These are phyloP conservation scores for Limnephilus rhombicus DNA, from an alignment of 2,888 invertebrate genomes.

Conservation along the genomic window DNA sequence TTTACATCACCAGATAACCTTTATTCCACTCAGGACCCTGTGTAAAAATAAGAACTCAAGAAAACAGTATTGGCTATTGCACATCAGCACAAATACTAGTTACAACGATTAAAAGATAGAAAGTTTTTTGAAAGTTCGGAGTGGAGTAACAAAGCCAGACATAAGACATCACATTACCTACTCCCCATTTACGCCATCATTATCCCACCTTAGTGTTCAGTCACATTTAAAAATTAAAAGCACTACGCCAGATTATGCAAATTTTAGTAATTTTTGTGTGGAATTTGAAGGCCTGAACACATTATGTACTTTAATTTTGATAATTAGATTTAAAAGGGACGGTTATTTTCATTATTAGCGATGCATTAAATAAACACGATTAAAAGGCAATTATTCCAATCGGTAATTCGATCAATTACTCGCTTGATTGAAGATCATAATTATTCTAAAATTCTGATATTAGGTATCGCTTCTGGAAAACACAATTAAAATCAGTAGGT, in stretches of 20 bases:
- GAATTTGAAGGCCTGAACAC: not conserved
- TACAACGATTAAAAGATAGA: too few species aligned
- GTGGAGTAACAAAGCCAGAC: not conserved
- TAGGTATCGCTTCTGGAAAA: not conserved
- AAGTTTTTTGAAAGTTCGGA: not conserved
- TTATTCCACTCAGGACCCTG: too few species aligned
- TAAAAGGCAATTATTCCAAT: not conserved
- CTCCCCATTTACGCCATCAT: too few species aligned
- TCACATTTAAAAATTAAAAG: not conserved
- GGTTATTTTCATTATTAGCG: not conserved
- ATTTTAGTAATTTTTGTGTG: not conserved
- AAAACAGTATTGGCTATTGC: too few species aligned
- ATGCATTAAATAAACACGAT: not conserved
- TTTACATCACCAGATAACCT: too few species aligned
- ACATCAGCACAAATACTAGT: too few species aligned
- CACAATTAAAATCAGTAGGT: not conserved
- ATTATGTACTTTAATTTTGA: not conserved
- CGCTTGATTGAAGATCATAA: not conserved
- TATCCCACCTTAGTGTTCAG: not conserved
- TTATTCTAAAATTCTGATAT: not conserved
- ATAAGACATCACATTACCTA: not conserved
- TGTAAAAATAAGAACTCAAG: too few species aligned
- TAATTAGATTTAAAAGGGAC: too few species aligned
- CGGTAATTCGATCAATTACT: not conserved
- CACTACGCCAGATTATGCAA: not conserved